Conservation (phyloP, 2,797 vertebrate species). For the Eleutherodactylus coqui region DNA sequence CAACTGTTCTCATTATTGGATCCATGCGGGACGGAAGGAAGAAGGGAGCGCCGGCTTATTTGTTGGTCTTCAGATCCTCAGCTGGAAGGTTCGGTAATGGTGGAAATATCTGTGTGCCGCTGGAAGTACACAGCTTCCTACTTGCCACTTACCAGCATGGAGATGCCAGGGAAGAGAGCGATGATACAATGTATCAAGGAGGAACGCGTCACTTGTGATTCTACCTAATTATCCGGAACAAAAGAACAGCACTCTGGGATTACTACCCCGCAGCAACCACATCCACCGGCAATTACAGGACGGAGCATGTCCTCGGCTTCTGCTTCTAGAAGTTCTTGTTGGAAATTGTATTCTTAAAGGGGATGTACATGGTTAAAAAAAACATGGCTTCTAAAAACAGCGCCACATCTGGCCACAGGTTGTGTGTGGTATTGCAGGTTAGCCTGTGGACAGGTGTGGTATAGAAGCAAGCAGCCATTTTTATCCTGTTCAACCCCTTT, state of each 20-base stretch:
- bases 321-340: too few species aligned
- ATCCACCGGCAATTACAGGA: not conserved
- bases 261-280: not conserved
- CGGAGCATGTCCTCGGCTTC: not conserved
- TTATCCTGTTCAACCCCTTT: too few species aligned
- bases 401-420: too few species aligned
- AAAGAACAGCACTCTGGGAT: not conserved
- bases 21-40: not conserved
- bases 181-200: not conserved
- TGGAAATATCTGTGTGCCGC: not conserved
- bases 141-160: not conserved
- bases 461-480: too few species aligned
- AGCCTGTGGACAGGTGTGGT: too few species aligned
- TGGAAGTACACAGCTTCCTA: not conserved
- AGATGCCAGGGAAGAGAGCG: not conserved
- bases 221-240: not conserved
- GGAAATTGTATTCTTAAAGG: too few species aligned
- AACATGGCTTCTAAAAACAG: too few species aligned
- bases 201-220: not conserved
- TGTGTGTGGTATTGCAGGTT: too few species aligned
- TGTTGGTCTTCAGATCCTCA: not conserved
- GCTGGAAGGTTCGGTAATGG: slow-evolving; percentile 16
- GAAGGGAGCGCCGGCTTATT: not conserved
- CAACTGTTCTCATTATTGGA: slow-evolving; percentile 7
- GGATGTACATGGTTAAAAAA: too few species aligned